A percentile compares a stretch with the other conserved stretches of the same genome.
phyloP scores from a whole-genome alignment of 1,140 invertebrate genomes.

The Melitaea cinxia region DNA sequence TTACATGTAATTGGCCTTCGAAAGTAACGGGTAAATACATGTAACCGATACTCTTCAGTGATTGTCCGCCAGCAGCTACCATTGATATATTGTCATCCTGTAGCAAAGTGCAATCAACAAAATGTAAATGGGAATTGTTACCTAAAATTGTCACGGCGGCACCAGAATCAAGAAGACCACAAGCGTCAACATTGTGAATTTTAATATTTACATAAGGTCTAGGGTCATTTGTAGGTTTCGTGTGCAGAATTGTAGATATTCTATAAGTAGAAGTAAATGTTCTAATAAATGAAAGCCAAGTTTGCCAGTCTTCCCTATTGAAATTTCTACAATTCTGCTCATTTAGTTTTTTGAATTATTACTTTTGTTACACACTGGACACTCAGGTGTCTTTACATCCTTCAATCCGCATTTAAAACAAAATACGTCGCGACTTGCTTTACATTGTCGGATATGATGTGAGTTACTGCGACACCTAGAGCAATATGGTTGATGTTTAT shows the following conservation, averaged over 20 bases:
- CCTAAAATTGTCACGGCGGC: slow-evolving; percentile 34
- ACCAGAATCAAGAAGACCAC: slow-evolving; percentile 36
- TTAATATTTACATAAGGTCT: slow-evolving; percentile 6
- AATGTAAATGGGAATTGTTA: slow-evolving; percentile 12
- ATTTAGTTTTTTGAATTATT: slow-evolving; percentile 39
- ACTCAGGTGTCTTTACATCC: slow-evolving; percentile 31
- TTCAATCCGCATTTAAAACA: slow-evolving; percentile 39
- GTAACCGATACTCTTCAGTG: slow-evolving; percentile 19
- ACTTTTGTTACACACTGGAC: slow-evolving; percentile 32
- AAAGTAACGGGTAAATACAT: slow-evolving; percentile 30
- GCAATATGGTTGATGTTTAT: no score
- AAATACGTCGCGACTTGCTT: neutral
- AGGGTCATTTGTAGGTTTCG: no score
- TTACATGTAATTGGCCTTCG: slow-evolving; percentile 15
- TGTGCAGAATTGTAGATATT: neutral
- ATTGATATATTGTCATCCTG: slow-evolving; percentile 7
- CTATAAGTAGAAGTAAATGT: neutral
- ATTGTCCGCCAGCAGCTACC: slow-evolving; percentile 20
- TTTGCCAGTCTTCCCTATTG: neutral
- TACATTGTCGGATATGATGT: slow-evolving; percentile 33
- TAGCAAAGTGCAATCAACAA: neutral
- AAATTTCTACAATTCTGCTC: neutral
- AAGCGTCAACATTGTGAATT: neutral
- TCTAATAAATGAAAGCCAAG: neutral
- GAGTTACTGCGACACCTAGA: slow-evolving; percentile 34